Evolutionary conservation across 35 echinoderm and acorn worm genomes (phyloP).

Genomic region (Heliocidaris erythrogramma): DNA sequence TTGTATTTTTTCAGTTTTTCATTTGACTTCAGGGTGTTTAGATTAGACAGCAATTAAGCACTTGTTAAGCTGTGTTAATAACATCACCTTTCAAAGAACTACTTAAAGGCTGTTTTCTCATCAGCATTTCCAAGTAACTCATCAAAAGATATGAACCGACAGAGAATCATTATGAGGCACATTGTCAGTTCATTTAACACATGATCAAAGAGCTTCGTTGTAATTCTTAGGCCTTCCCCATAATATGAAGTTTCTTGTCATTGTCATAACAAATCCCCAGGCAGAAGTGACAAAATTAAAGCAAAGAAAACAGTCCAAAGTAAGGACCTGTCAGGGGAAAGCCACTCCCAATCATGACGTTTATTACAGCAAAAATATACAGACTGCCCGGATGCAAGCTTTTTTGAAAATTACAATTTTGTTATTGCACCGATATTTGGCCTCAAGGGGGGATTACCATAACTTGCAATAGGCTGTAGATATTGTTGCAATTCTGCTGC

Average conservation of each 20-base stretch:
- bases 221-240: not conserved
- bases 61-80: not conserved
- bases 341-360: not conserved
- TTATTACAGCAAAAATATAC: not conserved
- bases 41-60: not conserved
- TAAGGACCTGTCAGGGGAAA: not conserved
- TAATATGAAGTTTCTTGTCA: not conserved
- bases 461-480: not conserved
- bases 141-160: not conserved
- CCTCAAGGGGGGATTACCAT: not conserved
- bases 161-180: not conserved
- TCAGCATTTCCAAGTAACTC: not conserved
- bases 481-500: not conserved
- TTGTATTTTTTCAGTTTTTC: not conserved
- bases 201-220: not conserved
- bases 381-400: not conserved
- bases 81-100: not conserved
- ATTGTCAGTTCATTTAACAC: not conserved
- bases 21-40: not conserved
- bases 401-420: not conserved
- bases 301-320: not conserved
- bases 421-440: not conserved
- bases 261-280: not conserved
- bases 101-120: not conserved
- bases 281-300: not conserved